Evolutionary conservation across 2,888 invertebrate species (phyloP), one percentile per base, ranked within the genome.

Genomic region (Tupiocoris notatus): DNA sequence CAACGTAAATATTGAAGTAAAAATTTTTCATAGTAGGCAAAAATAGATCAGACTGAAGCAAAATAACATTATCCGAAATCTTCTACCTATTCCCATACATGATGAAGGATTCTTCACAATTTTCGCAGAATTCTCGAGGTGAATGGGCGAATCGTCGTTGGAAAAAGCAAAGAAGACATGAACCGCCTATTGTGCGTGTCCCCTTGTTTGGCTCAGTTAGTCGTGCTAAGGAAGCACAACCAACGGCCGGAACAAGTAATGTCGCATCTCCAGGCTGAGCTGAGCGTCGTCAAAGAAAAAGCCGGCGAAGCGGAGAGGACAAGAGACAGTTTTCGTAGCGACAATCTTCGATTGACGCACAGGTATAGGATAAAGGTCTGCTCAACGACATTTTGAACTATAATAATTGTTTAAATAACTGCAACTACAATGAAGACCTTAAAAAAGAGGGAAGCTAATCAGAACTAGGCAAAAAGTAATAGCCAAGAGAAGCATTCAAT

Each of bases 311-410:
- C 89, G 0, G 89, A 88, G 82, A 85, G 86, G 64, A 87, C 88
- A 66, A 89, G 90, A 82, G 89, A 89, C 80, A 86, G 87, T 16
- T 81, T 80, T 78, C 89, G 90, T 81, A 88, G 91, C 21, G 94
- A 94, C 84, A 94, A 94, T 85, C 89, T 93, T 78, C 87, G 94
- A 68, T 87, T 95, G 77, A 93, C 93, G 16, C 95, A 95, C 84
- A 88, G 78, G 74, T 39, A 12, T 7, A 39, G 39, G n/a, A n/a
- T n/a, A n/a, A n/a, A n/a, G n/a, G n/a, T n/a, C n/a, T n/a, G n/a
- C n/a, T n/a, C n/a, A n/a, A n/a, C n/a, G n/a, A n/a, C n/a, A n/a
- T n/a, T n/a, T n/a, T n/a, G n/a, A n/a, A n/a, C n/a, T n/a, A n/a
- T n/a, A n/a, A n/a, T n/a, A n/a, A n/a, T n/a, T n/a, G n/a, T n/a